phyloP scores from a whole-genome alignment of 2,888 invertebrate genomes.

The Thecocarcelia acutangulata region DNA sequence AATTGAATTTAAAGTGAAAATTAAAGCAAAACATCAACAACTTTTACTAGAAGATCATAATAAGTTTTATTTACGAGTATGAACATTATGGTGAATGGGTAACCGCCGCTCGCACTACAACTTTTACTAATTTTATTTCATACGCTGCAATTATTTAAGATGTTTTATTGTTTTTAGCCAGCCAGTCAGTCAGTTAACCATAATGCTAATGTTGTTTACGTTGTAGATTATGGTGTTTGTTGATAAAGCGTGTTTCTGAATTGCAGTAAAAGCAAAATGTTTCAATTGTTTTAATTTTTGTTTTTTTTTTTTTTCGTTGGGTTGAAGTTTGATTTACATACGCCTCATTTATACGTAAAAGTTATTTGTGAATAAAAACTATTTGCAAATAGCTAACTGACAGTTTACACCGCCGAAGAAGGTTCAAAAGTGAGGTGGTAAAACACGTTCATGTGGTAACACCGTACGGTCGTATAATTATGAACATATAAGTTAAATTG shows the following conservation, averaged over 20 bases:
- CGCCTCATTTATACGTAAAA: too few species aligned
- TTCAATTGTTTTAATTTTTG: neutral
- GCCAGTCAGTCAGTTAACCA: slow-evolving; percentile 31
- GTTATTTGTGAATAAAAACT: too few species aligned
- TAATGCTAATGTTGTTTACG: slow-evolving; percentile 23
- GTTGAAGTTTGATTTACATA: neutral
- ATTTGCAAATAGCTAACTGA: too few species aligned
- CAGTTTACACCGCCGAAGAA: too few species aligned
- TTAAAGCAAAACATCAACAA: slow-evolving; percentile 60
- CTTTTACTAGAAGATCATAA: slow-evolving; percentile 61
- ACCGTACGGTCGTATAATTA: too few species aligned
- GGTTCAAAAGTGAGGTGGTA: too few species aligned
- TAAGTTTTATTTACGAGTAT: slow-evolving; percentile 29
- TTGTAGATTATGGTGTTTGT: slow-evolving; percentile 22
- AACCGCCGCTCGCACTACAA: slow-evolving; percentile 2
- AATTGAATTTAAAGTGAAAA: slow-evolving; percentile 59
- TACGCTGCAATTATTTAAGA: slow-evolving; percentile 9
- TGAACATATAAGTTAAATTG: too few species aligned
- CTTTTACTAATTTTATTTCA: slow-evolving; percentile 19
- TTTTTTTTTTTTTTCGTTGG: neutral
- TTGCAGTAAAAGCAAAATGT: slow-evolving; percentile 19
- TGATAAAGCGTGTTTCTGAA: slow-evolving; percentile 29
- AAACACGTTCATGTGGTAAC: too few species aligned
- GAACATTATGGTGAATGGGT: slow-evolving; percentile 36
- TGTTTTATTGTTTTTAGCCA: slow-evolving; percentile 7